A percentile compares a stretch with the other conserved stretches of the same genome.
phyloP scores from a whole-genome alignment of 2,888 invertebrate genomes.

The Schizotus pectinicornis region DNA sequence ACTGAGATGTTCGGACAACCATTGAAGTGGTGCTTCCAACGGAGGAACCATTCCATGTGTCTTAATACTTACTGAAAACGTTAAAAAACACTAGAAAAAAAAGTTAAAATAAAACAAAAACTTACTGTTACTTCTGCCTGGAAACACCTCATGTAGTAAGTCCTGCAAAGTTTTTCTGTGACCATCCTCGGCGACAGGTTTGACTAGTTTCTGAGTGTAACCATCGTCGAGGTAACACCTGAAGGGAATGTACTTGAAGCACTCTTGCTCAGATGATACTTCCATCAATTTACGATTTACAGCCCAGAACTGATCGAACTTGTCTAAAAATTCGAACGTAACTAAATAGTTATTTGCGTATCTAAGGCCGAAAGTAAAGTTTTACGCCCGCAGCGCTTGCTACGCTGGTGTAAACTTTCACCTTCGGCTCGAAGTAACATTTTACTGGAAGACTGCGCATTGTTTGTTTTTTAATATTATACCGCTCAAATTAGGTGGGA shows the following conservation, averaged over 20 bases:
- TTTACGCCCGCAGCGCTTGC: no score
- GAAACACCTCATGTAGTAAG: constrained; percentile 72
- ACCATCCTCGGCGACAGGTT: constrained; percentile 77
- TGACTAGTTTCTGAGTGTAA: constrained; percentile 77
- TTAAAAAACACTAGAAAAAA: constrained; percentile 12
- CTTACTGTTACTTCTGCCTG: constrained; percentile 62
- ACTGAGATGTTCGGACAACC: constrained; percentile 97
- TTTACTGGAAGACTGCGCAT: no score
- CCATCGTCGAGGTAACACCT: constrained; percentile 78
- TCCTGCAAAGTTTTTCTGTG: constrained; percentile 74
- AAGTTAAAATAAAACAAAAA: constrained; percentile 6
- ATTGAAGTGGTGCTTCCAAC: constrained; percentile 88
- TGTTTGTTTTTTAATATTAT: no score
- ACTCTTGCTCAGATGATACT: constrained; percentile 75
- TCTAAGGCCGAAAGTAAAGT: background rate
- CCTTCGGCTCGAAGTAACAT: no score
- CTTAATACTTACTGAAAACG: constrained; percentile 72
- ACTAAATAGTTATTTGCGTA: background rate
- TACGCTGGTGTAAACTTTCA: no score
- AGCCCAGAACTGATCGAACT: constrained; percentile 99
- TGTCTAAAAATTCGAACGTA: constrained; percentile 68
- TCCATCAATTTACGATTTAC: constrained; percentile 97
- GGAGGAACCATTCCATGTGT: constrained; percentile 92
- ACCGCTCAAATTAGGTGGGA: no score
- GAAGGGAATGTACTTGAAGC: constrained; percentile 89